These are phyloP conservation scores for Barypeithes pellucidus DNA, from an alignment of 2,888 invertebrate species.

Conservation along the genomic window DNA sequence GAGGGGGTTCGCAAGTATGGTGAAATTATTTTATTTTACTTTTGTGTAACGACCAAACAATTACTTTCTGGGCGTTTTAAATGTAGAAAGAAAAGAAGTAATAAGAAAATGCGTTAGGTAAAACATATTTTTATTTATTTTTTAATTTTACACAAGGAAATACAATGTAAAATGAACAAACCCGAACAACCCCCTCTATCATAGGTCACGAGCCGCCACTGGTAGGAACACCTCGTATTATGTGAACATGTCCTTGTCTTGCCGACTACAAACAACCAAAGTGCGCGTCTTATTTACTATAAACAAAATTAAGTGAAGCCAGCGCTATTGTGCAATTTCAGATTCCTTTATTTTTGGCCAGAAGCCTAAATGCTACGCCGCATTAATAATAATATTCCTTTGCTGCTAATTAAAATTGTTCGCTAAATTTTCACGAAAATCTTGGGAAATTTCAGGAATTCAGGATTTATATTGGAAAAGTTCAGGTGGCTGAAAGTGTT, in stretches of 20 bases:
- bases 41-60: too few relatives aligned
- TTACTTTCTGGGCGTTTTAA: too few relatives aligned
- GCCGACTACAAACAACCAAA: background rate
- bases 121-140: too few relatives aligned
- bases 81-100: too few relatives aligned
- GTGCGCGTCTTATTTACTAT: constrained; percentile 17
- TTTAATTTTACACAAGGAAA: too few relatives aligned
- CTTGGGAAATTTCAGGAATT: background rate
- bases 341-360: constrained; percentile 23
- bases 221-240: too few relatives aligned
- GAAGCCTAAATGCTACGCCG: constrained; percentile 9
- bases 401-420: constrained; percentile 18
- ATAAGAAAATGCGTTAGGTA: too few relatives aligned
- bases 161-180: too few relatives aligned
- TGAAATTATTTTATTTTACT: too few relatives aligned
- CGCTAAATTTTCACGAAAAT: constrained; percentile 6
- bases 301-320: constrained; percentile 3
- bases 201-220: too few relatives aligned
- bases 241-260: background rate
- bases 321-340: constrained; percentile 23
- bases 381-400: constrained; percentile 23
- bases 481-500: constrained; percentile 25
- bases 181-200: too few relatives aligned
- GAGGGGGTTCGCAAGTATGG: too few relatives aligned
- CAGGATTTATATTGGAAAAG: constrained; percentile 2